Base-by-base conservation (phyloP, 2,113 vertebrate genomes). In the Trematomus loennbergii region DNA sequence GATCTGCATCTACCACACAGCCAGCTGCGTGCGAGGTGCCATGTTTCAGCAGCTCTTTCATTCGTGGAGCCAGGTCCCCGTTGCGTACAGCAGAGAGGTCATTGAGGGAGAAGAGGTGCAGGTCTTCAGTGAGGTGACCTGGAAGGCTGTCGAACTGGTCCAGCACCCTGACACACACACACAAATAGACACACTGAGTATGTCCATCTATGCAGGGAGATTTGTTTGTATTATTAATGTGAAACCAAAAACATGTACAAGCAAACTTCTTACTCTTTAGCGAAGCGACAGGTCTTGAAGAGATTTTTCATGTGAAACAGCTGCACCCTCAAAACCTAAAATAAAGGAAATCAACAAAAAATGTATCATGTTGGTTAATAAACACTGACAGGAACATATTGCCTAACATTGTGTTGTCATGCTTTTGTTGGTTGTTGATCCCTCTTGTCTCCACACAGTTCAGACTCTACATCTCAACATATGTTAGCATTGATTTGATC, bases 261-360 rank as follows among this genome's bases (percentile, higher is more conserved):
- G 6, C 10, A 0, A 0, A 49, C 20, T 89, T 54, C 97, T 96
- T 93, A 99, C 98, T 96, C 95, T 94, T 97, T 97, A 76, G 98
- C 96, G 52, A 99, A 89, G 9, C 98, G 96, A 79, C 98, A 99
- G 0, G 96, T 99, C 94, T 96, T 99, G 83, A 99, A 97, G 92
- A 99, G 96, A 87, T 97, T 99, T 94, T 99, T 99, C 96, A 99
- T 97, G 91, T 98, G 98, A 86, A 95, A 97, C 57, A 99, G 94
- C 88, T 98, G 96, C 83, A 97, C 89, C 74, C 98, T 95, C 46
- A 99, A 86, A 74, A 98, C 94, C 98, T 99, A 81, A 54, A 92
- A 3, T 57, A 62, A 55, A 1, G 15, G 22, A 69, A 40, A 40
- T 40, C 36, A 40, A 40, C 36, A 40, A 40, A 40, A 55, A 57